phyloP scores from a whole-genome alignment of 1,140 invertebrate species.

The Pseudomyrmex dendroicus region DNA sequence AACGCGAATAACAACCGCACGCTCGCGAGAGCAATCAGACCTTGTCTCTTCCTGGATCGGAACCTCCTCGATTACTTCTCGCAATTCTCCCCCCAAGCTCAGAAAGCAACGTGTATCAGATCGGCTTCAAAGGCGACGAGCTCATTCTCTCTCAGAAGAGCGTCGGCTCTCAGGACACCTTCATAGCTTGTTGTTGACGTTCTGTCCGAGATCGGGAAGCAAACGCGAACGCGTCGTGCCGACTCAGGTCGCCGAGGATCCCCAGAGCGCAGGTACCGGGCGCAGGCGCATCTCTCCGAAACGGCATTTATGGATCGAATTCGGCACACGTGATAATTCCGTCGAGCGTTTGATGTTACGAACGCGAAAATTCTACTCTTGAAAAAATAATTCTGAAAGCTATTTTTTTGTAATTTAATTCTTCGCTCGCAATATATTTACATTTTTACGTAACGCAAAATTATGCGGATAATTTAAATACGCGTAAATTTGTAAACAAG shows the following conservation, averaged over 20 bases:
- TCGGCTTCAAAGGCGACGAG: conserved; percentile 13
- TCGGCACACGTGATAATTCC: neutral
- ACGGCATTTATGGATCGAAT: conserved; percentile 59
- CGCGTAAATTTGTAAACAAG: too few species aligned
- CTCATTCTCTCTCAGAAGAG: conserved; percentile 33
- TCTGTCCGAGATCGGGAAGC: conserved; percentile 36
- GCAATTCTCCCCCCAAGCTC: neutral
- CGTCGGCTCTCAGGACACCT: conserved; percentile 31
- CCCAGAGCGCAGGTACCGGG: conserved; percentile 47
- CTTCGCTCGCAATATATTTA: too few species aligned
- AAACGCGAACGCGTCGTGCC: conserved; percentile 23
- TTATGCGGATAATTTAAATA: too few species aligned
- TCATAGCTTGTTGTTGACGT: conserved; percentile 39
- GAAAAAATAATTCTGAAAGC: too few species aligned
- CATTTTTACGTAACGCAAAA: too few species aligned
- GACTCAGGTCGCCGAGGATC: conserved; percentile 18
- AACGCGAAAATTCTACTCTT: too few species aligned
- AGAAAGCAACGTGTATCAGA: conserved; percentile 25
- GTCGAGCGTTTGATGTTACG: neutral
- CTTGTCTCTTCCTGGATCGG: conserved; percentile 7
- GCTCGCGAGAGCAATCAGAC: conserved; percentile 3
- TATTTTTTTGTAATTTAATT: too few species aligned
- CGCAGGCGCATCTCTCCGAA: conserved; percentile 40
- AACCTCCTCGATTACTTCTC: neutral
- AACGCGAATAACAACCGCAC: neutral